Evolutionary conservation across 2,888 invertebrate species (phyloP), one percentile per base, ranked within the genome.

Genomic region (Parapristionchus giblindavisi): DNA sequence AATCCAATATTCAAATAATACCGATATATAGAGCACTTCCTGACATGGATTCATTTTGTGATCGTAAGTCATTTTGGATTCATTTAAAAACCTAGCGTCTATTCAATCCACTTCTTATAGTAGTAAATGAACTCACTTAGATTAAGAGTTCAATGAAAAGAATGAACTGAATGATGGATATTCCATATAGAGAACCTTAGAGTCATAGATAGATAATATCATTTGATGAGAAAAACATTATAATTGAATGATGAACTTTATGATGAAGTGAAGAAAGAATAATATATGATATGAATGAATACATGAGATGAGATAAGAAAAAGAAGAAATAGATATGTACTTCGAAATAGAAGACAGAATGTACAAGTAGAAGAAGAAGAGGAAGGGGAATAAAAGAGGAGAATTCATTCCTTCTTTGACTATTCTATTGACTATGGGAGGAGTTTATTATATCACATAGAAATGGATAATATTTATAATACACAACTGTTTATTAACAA

Each of bases 311-410:
- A 21, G 48, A 48, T 14, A 48, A 48, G 14, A 48, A 21, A 48
- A 21, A 21, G 21, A 48, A 48, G 48, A 11, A 48, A 48, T 11
- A 48, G 56, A n/a, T n/a, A n/a, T n/a, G n/a, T n/a, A n/a, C n/a
- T n/a, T n/a, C n/a, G n/a, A n/a, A n/a, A n/a, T n/a, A n/a, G n/a
- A n/a, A n/a, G n/a, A n/a, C n/a, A n/a, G n/a, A n/a, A n/a, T n/a
- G n/a, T n/a, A n/a, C 8, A 24, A 36, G n/a, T 32, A 60, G 21
- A 34, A 60, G 34, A 60, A 34, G 24, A 38, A 40, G 40, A 40
- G 63, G 52, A 52, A 34, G 24, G 34, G n/a, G 43, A 65, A n/a
- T 40, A 8, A n/a, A 43, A 36, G 68, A 29, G 34, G 68, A 48
- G 48, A 48, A 21, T 14, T 11, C 14, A 48, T 21, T 48, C 11